A percentile compares a stretch with the other conserved stretches of the same genome.
Evolutionary conservation across 2,888 invertebrate species (phyloP).

Genomic region (Onthophagus sagittarius): DNA sequence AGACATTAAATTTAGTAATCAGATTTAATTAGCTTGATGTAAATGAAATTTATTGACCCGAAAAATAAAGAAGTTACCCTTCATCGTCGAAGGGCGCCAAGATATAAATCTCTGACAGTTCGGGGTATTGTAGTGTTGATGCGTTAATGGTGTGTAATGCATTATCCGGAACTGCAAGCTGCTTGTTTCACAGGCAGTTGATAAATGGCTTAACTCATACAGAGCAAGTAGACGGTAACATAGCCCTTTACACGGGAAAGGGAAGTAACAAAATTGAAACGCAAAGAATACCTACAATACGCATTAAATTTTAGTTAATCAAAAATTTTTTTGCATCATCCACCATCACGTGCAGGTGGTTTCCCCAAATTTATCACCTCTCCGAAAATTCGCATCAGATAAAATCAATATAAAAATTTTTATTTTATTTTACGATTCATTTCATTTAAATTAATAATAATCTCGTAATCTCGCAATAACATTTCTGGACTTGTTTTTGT

Average conservation of each 20-base stretch:
- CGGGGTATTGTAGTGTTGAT: neutral
- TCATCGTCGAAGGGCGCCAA: neutral
- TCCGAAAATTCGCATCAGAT: neutral
- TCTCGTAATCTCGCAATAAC: too few species aligned
- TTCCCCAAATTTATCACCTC: neutral
- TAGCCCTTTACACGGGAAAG: neutral
- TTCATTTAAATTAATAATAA: too few species aligned
- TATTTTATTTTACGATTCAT: too few species aligned
- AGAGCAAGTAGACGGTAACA: neutral
- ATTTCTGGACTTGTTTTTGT: neutral
- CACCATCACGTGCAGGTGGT: neutral
- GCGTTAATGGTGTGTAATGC: neutral
- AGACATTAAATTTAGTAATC: too few species aligned
- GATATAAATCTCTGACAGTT: neutral
- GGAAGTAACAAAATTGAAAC: neutral
- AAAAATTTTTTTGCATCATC: neutral
- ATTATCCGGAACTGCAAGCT: neutral
- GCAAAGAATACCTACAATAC: neutral
- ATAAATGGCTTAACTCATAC: neutral
- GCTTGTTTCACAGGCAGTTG: neutral
- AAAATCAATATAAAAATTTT: neutral
- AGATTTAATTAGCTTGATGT: too few species aligned
- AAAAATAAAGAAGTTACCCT: neutral
- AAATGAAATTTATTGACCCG: neutral
- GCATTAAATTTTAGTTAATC: neutral